These are phyloP conservation scores for Cremastinae sp. DNA, from an alignment of 2,888 invertebrate species.

Conservation along the genomic window DNA sequence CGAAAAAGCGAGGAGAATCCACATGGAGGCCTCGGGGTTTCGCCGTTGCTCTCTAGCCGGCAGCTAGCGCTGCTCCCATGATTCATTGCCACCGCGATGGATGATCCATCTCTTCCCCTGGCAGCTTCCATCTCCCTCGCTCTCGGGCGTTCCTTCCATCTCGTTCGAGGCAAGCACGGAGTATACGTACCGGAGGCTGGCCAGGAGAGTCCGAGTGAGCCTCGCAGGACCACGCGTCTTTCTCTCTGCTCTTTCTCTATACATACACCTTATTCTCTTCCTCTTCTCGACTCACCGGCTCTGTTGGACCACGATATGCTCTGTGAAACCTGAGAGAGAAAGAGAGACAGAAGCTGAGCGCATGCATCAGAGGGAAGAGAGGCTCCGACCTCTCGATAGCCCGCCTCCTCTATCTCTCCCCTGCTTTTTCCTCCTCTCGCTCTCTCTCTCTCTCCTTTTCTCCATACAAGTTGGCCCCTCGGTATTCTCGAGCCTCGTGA, in stretches of 20 bases:
- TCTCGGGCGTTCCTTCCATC: too few relatives aligned
- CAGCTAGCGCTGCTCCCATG: slow-evolving; percentile 76
- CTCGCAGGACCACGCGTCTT: background rate
- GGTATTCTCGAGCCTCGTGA: slow-evolving; percentile 37
- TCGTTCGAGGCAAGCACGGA: slow-evolving; percentile 12
- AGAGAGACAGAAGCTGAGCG: slow-evolving; percentile 45
- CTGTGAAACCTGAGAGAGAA: slow-evolving; percentile 41
- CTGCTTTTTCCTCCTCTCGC: slow-evolving; percentile 21
- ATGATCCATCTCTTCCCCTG: slow-evolving; percentile 80
- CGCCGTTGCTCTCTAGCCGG: slow-evolving; percentile 67
- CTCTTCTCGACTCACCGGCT: too few relatives aligned
- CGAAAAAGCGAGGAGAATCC: slow-evolving; percentile 81
- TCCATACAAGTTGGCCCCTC: slow-evolving; percentile 18
- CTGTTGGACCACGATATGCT: background rate
- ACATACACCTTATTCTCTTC: too few relatives aligned
- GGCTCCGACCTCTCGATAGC: slow-evolving; percentile 54
- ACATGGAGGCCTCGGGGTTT: slow-evolving; percentile 60
- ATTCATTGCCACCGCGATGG: slow-evolving; percentile 80
- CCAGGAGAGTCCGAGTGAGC: too few relatives aligned
- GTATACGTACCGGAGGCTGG: background rate
- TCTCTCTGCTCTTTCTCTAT: too few relatives aligned
- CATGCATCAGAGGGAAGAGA: slow-evolving; percentile 52
- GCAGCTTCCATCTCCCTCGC: slow-evolving; percentile 49
- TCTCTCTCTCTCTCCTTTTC: slow-evolving; percentile 42
- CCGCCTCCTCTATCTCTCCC: slow-evolving; percentile 60